Evolutionary conservation across 2,888 invertebrate genomes (phyloP), one percentile per base, ranked within the genome.

Genomic region (Cyrtodaria siliqua): DNA sequence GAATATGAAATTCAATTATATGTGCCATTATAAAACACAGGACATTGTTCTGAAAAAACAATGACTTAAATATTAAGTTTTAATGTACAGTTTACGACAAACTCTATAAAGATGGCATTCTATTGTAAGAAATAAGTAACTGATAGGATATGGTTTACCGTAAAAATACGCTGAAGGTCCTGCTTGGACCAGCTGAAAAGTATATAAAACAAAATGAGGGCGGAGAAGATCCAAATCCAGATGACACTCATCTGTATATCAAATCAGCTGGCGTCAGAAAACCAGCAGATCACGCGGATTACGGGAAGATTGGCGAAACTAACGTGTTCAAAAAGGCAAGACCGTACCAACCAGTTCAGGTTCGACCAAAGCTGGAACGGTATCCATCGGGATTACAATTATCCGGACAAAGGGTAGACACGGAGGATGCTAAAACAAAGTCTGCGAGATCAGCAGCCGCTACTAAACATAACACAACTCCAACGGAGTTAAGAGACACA

Each of bases 281-380:
- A 12, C 33, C 33, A 33, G 4, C 33, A 33, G 33, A 27, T 33
- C 62, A 47, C 4, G 49, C 26, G 24, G 33, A 33, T 4, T 76
- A 70, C 52, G 77, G 77, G 18, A 80, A 79, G 57, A 72, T 72
- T 3, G 73, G 75, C 9, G 84, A 82, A 12, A 62, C 75, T 1
- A 79, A 81, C 47, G 71, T 84, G 8, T 82, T 75, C 60, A 84
- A 84, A 67, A 59, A 82, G 57, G 82, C 84, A 12, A 55, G 84
- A 23, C 74, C 80, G 6, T 62, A 71, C n/a, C 68, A 69, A 18
- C 69, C 57, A 23, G 12, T 12, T 33, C 33, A 33, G 12, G 4
- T 12, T 4, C 44, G 57, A 55, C 73, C 71, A 16, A 62, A 49
- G 18, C 44, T 69, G 42, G 78, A 71, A 49, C 55, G 80, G 49